Conservation (phyloP, 2,113 vertebrate species). For the Bolborhynchus lineola region DNA sequence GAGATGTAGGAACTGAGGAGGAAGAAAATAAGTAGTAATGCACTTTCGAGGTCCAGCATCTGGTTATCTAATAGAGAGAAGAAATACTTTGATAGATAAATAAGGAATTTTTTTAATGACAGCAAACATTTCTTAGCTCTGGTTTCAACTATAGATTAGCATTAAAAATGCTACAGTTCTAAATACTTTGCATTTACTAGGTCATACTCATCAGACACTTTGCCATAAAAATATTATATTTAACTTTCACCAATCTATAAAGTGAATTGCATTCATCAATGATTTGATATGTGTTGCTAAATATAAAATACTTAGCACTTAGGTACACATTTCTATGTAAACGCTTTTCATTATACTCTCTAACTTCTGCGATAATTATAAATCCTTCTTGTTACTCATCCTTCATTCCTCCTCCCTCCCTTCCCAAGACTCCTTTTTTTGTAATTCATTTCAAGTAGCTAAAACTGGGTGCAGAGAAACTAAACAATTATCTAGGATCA, state of each 20-base stretch:
- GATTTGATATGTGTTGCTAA: neutral
- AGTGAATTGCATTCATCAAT: slow-evolving; percentile 18
- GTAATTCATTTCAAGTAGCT: slow-evolving; percentile 42
- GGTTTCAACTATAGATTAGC: neutral
- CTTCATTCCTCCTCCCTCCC: slow-evolving; percentile 24
- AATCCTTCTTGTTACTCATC: neutral
- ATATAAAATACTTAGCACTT: neutral
- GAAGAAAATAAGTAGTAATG: neutral
- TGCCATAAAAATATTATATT: neutral
- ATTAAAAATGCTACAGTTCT: neutral
- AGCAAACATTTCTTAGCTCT: neutral
- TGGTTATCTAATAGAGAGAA: neutral
- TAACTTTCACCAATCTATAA: slow-evolving; percentile 1
- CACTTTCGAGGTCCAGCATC: neutral
- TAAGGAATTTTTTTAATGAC: neutral
- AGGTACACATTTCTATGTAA: neutral
- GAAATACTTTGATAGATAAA: neutral
- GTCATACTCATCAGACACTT: neutral
- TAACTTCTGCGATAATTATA: neutral
- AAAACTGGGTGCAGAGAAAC: slow-evolving; percentile 47
- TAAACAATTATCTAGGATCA: slow-evolving; percentile 64
- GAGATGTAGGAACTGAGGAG: neutral
- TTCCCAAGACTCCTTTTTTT: slow-evolving; percentile 28
- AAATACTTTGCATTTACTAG: neutral
- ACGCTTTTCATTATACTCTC: neutral